Conservation (phyloP, 2,888 invertebrate species). For the Drosophila seclusa region DNA sequence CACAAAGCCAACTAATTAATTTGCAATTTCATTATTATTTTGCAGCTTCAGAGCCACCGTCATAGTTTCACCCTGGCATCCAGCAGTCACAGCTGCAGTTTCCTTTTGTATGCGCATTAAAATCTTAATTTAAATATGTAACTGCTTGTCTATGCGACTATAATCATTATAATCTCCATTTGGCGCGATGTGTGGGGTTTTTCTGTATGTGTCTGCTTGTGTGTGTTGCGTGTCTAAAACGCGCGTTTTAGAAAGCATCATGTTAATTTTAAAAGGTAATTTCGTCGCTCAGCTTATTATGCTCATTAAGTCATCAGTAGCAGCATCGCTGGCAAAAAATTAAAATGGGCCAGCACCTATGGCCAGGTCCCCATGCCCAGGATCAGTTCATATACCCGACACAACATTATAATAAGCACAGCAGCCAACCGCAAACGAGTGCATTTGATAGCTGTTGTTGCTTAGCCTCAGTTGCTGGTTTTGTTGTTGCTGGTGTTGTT, state of each 20-base stretch:
- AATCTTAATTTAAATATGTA: constrained; percentile 79
- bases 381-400: constrained; percentile 27
- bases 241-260: constrained; percentile 54
- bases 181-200: constrained; percentile 29
- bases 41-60: background rate
- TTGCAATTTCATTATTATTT: constrained; percentile 57
- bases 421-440: constrained; percentile 65
- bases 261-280: constrained; percentile 81
- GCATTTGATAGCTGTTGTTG: constrained; percentile 66
- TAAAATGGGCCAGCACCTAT: constrained; percentile 46
- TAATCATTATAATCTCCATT: constrained; percentile 64
- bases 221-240: constrained; percentile 28
- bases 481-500: constrained; percentile 21
- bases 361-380: constrained; percentile 24
- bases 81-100: constrained; percentile 35
- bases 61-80: too few relatives aligned
- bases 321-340: constrained; percentile 10
- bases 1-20: constrained; percentile 62
- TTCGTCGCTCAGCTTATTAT: constrained; percentile 78
- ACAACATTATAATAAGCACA: constrained; percentile 67
- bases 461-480: constrained; percentile 37
- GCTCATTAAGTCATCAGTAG: constrained; percentile 78
- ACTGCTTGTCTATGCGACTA: constrained; percentile 73
- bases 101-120: constrained; percentile 62
- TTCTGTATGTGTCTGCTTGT: constrained; percentile 18